Evolutionary conservation across 2,888 invertebrate species (phyloP).

Genomic region (Bhutanitis thaidina): DNA sequence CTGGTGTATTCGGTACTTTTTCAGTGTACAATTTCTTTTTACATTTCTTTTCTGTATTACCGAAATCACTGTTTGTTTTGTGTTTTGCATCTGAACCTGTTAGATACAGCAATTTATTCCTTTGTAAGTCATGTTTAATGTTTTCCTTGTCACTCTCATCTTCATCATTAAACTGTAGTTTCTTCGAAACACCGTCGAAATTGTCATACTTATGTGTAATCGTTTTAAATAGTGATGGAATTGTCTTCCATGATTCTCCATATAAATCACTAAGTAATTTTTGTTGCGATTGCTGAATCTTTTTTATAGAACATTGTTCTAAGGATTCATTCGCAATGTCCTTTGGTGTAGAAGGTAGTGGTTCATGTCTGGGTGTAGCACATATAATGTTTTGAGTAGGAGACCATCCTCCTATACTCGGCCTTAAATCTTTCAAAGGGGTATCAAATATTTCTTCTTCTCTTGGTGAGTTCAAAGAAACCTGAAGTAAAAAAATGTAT

Average conservation of each 20-base stretch:
- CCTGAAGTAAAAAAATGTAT: conserved; percentile 37
- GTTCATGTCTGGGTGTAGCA: conserved; percentile 51
- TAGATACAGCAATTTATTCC: conserved; percentile 53
- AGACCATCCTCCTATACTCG: conserved; percentile 64
- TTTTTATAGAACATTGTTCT: conserved; percentile 61
- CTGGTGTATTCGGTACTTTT: conserved; percentile 52
- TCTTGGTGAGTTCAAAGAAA: conserved; percentile 51
- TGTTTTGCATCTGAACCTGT: conserved; percentile 56
- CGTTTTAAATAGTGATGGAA: conserved; percentile 62
- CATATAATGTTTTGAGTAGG: conserved; percentile 62
- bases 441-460: conserved; percentile 34
- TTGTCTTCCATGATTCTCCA: conserved; percentile 77
- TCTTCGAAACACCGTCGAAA: conserved; percentile 49
- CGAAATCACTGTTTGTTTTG: conserved; percentile 31
- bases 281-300: conserved; percentile 60
- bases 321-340: conserved; percentile 59
- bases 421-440: conserved; percentile 30
- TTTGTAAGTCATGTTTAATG: conserved; percentile 44
- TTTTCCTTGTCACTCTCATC: conserved; percentile 63
- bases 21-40: conserved; percentile 67
- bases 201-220: conserved; percentile 44
- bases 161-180: conserved; percentile 51
- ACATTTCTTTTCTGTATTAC: conserved; percentile 47
- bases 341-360: conserved; percentile 57
- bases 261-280: conserved; percentile 74